These are phyloP conservation scores for Danaus melanippus DNA, from an alignment of 1,140 invertebrate genomes.

Conservation along the genomic window DNA sequence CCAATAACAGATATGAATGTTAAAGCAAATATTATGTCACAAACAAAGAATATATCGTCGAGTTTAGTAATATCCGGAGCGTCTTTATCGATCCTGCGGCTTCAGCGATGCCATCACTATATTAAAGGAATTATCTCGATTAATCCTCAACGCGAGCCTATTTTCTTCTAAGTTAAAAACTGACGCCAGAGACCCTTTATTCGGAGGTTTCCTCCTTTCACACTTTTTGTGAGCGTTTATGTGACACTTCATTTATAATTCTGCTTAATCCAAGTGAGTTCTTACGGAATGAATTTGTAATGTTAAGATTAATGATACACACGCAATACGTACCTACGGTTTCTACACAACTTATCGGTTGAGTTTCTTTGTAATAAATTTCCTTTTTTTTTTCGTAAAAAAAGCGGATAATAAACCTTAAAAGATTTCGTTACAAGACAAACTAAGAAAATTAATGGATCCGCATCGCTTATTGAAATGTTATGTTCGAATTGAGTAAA, in stretches of 20 bases:
- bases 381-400: slow-evolving; percentile 2
- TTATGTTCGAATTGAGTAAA: slow-evolving; percentile 55
- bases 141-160: slow-evolving; percentile 20
- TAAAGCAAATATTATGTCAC: slow-evolving; percentile 8
- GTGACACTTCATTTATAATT: slow-evolving; percentile 70
- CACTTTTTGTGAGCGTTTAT: slow-evolving; percentile 54
- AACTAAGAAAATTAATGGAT: slow-evolving; percentile 40
- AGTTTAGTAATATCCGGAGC: slow-evolving; percentile 15
- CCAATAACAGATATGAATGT: slow-evolving; percentile 2
- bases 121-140: slow-evolving; percentile 18
- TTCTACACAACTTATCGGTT: slow-evolving; percentile 11
- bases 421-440: slow-evolving; percentile 32
- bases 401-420: slow-evolving; percentile 21
- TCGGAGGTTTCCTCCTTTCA: slow-evolving; percentile 48
- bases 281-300: slow-evolving; percentile 68
- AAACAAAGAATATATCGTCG: slow-evolving; percentile 10
- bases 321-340: slow-evolving; percentile 24
- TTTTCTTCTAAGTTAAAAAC: slow-evolving; percentile 40
- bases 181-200: slow-evolving; percentile 42
- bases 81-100: slow-evolving; percentile 4
- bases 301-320: slow-evolving; percentile 63
- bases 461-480: slow-evolving; percentile 51
- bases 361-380: slow-evolving; percentile 7
- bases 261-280: slow-evolving; percentile 66
- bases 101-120: slow-evolving; percentile 8